Evolutionary conservation across 2,888 invertebrate genomes (phyloP), one percentile per base, ranked within the genome.

Genomic region (Andrena marginata): DNA sequence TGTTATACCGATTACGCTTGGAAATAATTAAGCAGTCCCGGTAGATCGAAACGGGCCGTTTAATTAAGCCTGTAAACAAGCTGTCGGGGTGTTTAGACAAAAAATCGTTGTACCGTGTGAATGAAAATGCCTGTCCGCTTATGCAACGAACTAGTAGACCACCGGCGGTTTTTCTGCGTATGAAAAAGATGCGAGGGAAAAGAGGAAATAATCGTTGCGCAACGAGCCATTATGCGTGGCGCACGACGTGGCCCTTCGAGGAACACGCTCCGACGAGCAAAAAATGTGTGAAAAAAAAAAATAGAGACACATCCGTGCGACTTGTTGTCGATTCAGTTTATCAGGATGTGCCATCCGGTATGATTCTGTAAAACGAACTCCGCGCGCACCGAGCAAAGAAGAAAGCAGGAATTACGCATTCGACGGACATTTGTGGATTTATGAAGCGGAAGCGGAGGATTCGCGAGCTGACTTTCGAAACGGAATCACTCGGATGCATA

Each of bases 341-440:
- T 56, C 23, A 56, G 23, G 56, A 23, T 26, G 56, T 26, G 23
- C 56, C 23, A 56, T 26, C 10, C 56, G 26, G 8, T 1, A 26
- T 26, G 56, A 51, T 56, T 26, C 56, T 20, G 56, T 4, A 1
- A 20, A 51, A 51, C 23, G 1, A 23, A 7, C 56, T 10, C 42
- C 23, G 4, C 4, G 56, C 56, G 23, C 23, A 13, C 4, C 23
- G 56, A 51, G 20, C 0, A 23, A 56, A 56, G 23, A 56, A 56
- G 23, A 56, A 56, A 56, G 56, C 56, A 26, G 56, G 20, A 56
- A 56, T 56, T 56, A 56, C 56, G 56, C 23, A 56, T 56, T 56
- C 56, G 23, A 26, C 20, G 26, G 10, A 56, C 23, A 56, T 23
- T 20, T 26, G 56, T 56, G 56, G 23, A 56, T 23, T 56, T 56